These are phyloP conservation scores for Sapajus apella DNA, from an alignment of 2,113 vertebrate genomes.

Conservation along the genomic window DNA sequence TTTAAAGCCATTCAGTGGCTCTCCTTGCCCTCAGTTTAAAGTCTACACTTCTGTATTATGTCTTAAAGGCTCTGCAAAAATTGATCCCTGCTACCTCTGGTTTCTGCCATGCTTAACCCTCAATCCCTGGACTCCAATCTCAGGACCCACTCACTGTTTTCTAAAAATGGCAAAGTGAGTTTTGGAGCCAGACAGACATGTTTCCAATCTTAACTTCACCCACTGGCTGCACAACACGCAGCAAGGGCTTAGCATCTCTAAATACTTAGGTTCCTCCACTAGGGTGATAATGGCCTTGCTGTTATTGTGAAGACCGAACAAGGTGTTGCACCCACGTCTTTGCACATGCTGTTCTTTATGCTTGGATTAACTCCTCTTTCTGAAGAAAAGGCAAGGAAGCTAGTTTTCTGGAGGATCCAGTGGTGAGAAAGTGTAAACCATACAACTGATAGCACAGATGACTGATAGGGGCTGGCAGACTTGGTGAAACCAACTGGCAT, in stretches of 20 bases:
- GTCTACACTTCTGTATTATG: neutral
- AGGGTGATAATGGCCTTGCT: neutral
- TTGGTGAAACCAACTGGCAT: neutral
- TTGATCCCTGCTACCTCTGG: neutral
- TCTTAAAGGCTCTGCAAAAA: neutral
- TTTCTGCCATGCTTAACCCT: neutral
- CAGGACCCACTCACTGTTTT: neutral
- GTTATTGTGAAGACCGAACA: neutral
- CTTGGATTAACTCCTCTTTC: neutral
- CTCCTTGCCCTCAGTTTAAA: slow-evolving; percentile 5
- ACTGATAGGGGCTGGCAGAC: neutral
- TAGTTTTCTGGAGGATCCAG: neutral
- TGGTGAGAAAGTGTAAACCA: neutral
- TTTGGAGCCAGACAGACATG: neutral
- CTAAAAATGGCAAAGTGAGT: slow-evolving; percentile 6
- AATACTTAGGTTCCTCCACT: neutral
- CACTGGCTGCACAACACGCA: neutral
- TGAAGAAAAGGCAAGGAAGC: neutral
- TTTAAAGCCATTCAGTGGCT: slow-evolving; percentile 9
- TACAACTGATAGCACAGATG: neutral
- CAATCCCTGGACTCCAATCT: neutral
- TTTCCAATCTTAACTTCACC: neutral
- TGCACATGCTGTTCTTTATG: neutral
- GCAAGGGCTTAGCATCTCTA: neutral
- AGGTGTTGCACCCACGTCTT: neutral